Evolutionary conservation across 2,113 vertebrate species (phyloP).

Genomic region (Fukomys damarensis): DNA sequence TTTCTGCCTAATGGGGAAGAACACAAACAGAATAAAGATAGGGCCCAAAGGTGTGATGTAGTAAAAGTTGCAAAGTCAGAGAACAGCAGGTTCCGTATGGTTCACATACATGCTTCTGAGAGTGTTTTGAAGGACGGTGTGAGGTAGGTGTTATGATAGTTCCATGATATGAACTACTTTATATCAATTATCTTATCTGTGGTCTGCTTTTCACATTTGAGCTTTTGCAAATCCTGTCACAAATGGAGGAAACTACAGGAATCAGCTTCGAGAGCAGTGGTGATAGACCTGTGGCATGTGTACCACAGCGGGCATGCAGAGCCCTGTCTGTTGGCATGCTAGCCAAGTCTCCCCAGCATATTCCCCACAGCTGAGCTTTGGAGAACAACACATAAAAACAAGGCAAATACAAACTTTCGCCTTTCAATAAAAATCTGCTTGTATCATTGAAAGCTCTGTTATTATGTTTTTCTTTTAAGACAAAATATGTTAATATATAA

Average conservation of each 20-base stretch:
- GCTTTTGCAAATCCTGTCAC: background rate
- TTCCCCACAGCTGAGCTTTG: background rate
- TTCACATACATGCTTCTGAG: background rate
- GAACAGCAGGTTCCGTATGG: background rate
- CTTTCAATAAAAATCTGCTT: background rate
- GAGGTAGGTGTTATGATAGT: background rate
- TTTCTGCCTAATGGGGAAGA: constrained; percentile 11
- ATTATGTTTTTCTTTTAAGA: background rate
- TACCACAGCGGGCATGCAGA: background rate
- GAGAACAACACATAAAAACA: background rate
- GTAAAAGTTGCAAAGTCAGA: background rate
- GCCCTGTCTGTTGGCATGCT: background rate
- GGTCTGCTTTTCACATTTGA: background rate
- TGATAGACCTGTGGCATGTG: background rate
- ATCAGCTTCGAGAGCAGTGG: background rate
- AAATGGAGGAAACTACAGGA: background rate
- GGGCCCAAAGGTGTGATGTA: background rate
- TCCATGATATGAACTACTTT: background rate
- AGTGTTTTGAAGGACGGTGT: background rate
- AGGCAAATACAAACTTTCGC: background rate
- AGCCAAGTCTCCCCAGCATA: background rate
- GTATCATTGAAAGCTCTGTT: background rate
- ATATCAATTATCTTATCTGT: background rate
- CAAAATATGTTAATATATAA: background rate
- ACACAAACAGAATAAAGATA: background rate